Evolutionary conservation across 30 jellyfish, hydroid and myxozoan genomes (phyloP), one percentile per base, ranked within the genome.

Genomic region (Clytia hemisphaerica): DNA sequence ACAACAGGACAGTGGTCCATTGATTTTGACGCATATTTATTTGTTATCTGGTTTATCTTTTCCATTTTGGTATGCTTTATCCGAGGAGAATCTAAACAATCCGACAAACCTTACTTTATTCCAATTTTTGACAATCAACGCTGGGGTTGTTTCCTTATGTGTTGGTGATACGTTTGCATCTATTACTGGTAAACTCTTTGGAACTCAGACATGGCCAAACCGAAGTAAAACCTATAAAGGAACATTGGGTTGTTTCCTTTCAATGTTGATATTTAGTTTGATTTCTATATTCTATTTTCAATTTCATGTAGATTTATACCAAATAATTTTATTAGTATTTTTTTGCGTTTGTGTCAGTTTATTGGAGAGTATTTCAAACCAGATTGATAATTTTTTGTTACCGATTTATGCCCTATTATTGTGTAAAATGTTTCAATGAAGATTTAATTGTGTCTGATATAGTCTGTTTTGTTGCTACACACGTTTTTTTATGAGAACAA

Each of bases 111-210:
- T 40, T 40, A 16, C 15, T 40, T 40, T 40, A 7, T 16, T 40
- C 10, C 15, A 24, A 19, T 58, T 45, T 22, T 29, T 58, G 6
- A 58, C 53, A 21, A 28, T 55, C 6, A 71, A 66, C 68, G 65
- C 93, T 76, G 98, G 98, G 16, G 85, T 89, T 5, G 71, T 82
- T 14, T 75, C 98, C 2, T 74, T 89, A 6, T 95, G 95, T 6
- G 31, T 89, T 73, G 98, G 98, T 7, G 98, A 89, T 49, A 34
- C 98, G 31, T 75, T 64, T 80, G 98, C 98, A 12, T 89, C 98
- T 32, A 54, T 89, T 0, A 26, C 76, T 89, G 98, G 98, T 5
- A 80, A 34, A 40, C n/a, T 42, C 6, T 81, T 53, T 63, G 98
- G 95, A 4, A 61, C 46, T 34, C 2, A 6, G 9, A 61, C 50